Evolutionary conservation across 2,797 vertebrate genomes (phyloP), one percentile per base, ranked within the genome.

Genomic region (Microctenopoma lineatum): DNA sequence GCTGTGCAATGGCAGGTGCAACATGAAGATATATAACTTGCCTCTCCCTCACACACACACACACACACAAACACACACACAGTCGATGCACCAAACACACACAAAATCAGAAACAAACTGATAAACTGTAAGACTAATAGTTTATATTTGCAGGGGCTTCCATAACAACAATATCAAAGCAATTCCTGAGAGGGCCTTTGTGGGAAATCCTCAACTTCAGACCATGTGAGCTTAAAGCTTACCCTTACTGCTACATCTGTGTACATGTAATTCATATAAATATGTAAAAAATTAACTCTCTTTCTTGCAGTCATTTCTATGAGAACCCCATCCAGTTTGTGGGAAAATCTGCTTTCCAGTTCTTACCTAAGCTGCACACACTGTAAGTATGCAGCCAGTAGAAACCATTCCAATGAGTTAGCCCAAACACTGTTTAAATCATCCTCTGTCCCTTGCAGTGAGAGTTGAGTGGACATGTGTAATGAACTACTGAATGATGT

Each of bases 281-380:
- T 27, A 63, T 44, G 18, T 69, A 38, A 9, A 9, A 9, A 66
- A 44, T 55, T 29, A 5, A 13, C 54, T 46, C 8, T 42, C 16
- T 82, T 64, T 70, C 11, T 79, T 58, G 41, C 92, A 98, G 97
- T 87, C 96, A 98, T 80, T 98, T 98, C 77, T 98, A 97, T 27
- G 96, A 97, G 88, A 98, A 98, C 75, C 97, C 96, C 36, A 98
- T 98, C 93, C 97, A 98, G 94, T 96, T 93, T 88, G 97, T 98
- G 83, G 97, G 97, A 77, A 95, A 94, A 77, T 97, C 97, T 0
- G 96, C 96, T 11, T 98, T 98, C 94, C 96, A 96, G 93, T 94
- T 96, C 90, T 88, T 98, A 92, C 96, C 97, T 15, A 96, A 97
- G 87, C 87, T 98, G 69, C 97, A 97, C 90, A 98, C 97, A 0